These are phyloP conservation scores for Neocrepidodera transversa DNA, from an alignment of 2,888 invertebrate species.

Conservation along the genomic window DNA sequence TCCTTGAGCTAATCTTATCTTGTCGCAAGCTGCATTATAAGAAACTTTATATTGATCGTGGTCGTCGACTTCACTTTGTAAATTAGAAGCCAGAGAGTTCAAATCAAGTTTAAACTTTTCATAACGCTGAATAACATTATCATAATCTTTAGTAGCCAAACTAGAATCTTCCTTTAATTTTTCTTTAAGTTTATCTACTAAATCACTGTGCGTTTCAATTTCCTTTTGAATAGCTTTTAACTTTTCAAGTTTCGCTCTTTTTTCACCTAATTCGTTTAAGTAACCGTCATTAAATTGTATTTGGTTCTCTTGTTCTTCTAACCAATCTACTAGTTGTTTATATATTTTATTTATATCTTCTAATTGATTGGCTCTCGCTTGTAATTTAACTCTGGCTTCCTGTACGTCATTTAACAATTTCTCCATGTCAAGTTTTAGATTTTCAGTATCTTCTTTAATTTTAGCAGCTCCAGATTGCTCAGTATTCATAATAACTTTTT, in stretches of 20 bases:
- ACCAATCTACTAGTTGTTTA: conserved; percentile 84
- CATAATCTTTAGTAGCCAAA: conserved; percentile 68
- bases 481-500: conserved; percentile 92
- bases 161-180: conserved; percentile 72
- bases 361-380: conserved; percentile 77
- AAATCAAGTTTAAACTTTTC: conserved; percentile 73
- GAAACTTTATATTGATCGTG: conserved; percentile 88
- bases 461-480: conserved; percentile 86
- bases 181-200: conserved; percentile 77
- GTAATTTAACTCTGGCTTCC: conserved; percentile 77
- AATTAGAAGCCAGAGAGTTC: conserved; percentile 69
- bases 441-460: conserved; percentile 91
- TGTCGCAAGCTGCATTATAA: conserved; percentile 83
- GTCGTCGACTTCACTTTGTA: conserved; percentile 83
- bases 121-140: conserved; percentile 74
- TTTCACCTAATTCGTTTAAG: conserved; percentile 88
- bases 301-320: conserved; percentile 87
- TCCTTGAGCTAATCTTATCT: conserved; percentile 81
- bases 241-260: conserved; percentile 87
- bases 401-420: conserved; percentile 83
- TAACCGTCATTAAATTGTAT: conserved; percentile 76
- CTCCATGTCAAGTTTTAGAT: conserved; percentile 88
- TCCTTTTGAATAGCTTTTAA: conserved; percentile 84
- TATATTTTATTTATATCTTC: conserved; percentile 88
- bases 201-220: conserved; percentile 78